Evolutionary conservation across 2,113 vertebrate genomes (phyloP).

Genomic region (Chrysemys picta): DNA sequence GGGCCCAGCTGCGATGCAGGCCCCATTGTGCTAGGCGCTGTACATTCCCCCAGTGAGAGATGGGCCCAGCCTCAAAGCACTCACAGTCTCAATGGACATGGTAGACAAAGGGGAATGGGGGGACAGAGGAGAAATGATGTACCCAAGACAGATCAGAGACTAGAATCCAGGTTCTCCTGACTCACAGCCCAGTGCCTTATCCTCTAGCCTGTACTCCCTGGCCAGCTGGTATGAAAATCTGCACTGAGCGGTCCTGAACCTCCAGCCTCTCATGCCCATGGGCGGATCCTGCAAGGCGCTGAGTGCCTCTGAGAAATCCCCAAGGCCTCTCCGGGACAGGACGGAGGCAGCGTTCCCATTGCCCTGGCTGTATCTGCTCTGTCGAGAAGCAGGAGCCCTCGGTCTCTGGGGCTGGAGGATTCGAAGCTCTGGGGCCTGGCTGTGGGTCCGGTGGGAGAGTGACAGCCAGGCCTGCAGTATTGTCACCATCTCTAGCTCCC

Average conservation of each 20-base stretch:
- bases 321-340: not conserved
- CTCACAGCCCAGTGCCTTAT: not conserved
- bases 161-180: not conserved
- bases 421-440: not conserved
- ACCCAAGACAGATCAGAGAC: not conserved
- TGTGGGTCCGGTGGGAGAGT: too few species aligned
- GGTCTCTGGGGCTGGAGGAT: not conserved
- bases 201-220: not conserved
- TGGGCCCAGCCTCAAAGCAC: not conserved
- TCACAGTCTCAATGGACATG: not conserved
- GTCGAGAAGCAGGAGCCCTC: not conserved
- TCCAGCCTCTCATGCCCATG: not conserved
- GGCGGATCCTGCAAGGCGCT: not conserved
- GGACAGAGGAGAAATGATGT: not conserved
- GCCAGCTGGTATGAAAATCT: not conserved
- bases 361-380: not conserved
- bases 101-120: not conserved
- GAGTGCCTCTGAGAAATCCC: not conserved
- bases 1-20: not conserved
- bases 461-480: too few species aligned
- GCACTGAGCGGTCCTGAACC: not conserved
- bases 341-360: not conserved
- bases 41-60: not conserved
- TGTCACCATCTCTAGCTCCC: not conserved
- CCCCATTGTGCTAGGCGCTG: not conserved